Percentiles rank a stretch among this genome's conserved stretches.
These are phyloP conservation scores for Lanistes nyassanus DNA, from an alignment of 1,140 invertebrate species.

Conservation along the genomic window DNA sequence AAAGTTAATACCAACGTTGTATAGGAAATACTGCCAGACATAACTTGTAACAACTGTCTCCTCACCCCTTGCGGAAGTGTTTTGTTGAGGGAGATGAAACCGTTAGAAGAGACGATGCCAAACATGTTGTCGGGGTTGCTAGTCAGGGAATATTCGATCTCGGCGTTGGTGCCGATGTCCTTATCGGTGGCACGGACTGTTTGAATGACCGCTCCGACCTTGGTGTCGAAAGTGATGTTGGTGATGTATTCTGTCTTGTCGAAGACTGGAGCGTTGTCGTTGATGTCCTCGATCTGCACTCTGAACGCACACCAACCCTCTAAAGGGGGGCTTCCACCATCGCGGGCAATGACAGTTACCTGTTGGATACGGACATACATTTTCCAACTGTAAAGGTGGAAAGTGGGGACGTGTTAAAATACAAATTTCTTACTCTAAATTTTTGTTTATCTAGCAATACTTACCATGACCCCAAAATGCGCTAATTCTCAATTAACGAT, in stretches of 20 bases:
- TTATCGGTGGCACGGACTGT: conserved; percentile 51
- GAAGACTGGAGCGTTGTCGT: conserved; percentile 90
- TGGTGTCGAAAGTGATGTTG: conserved; percentile 3
- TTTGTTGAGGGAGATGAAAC: conserved; percentile 46
- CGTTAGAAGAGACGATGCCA: conserved; percentile 45
- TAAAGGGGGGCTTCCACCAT: conserved; percentile 46
- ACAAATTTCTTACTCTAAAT: background rate
- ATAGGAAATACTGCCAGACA: too few species aligned
- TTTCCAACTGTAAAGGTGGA: background rate
- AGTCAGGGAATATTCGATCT: conserved; percentile 47
- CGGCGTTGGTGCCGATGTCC: conserved; percentile 54
- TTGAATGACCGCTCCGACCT: background rate
- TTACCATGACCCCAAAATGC: background rate
- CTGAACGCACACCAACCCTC: conserved; percentile 68
- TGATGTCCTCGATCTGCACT: conserved; percentile 83
- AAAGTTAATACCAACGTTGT: too few species aligned
- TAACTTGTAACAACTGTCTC: too few species aligned
- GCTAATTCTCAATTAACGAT: background rate
- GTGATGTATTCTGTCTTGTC: conserved; percentile 62
- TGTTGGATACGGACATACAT: conserved; percentile 22
- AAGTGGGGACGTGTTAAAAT: background rate
- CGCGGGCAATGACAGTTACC: conserved; percentile 52
- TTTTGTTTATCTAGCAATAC: too few species aligned
- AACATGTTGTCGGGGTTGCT: conserved; percentile 22
- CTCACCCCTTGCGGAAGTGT: conserved; percentile 24